Conservation (phyloP, 2,888 invertebrate genomes). For the Pollenia labialis region DNA sequence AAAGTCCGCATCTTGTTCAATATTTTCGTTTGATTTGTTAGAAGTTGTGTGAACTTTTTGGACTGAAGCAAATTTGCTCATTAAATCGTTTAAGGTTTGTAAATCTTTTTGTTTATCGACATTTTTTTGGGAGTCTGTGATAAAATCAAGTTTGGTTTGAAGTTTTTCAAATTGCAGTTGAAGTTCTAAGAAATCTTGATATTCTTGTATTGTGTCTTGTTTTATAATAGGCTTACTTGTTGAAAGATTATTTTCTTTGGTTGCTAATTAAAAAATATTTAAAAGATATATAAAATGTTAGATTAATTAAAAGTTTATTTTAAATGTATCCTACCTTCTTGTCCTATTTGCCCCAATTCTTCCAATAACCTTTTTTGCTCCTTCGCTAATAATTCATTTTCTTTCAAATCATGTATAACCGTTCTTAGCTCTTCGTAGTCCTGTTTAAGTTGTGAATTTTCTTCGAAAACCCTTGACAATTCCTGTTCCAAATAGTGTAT, state of each 20-base stretch:
- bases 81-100: not conserved
- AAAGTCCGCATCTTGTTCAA: conserved; percentile 26
- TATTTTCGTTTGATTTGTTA: not conserved
- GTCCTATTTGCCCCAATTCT: not conserved
- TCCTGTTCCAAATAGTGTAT: conserved; percentile 73
- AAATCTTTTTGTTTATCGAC: not conserved
- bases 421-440: conserved; percentile 9
- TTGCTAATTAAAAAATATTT: not conserved
- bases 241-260: not conserved
- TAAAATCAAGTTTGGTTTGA: conserved; percentile 54
- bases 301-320: not conserved
- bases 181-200: conserved; percentile 48
- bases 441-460: conserved; percentile 45
- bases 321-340: conserved; percentile 9
- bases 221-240: not conserved
- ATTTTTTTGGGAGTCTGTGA: not conserved
- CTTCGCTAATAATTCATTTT: not conserved
- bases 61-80: not conserved
- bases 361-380: not conserved
- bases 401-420: not conserved
- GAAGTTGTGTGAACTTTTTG: not conserved
- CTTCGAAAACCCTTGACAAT: conserved; percentile 52
- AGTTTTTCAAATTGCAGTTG: conserved; percentile 43
- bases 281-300: not conserved
- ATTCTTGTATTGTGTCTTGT: not conserved